Base-by-base conservation (phyloP, 2,888 invertebrate species). In the Halictus quadricinctus region DNA sequence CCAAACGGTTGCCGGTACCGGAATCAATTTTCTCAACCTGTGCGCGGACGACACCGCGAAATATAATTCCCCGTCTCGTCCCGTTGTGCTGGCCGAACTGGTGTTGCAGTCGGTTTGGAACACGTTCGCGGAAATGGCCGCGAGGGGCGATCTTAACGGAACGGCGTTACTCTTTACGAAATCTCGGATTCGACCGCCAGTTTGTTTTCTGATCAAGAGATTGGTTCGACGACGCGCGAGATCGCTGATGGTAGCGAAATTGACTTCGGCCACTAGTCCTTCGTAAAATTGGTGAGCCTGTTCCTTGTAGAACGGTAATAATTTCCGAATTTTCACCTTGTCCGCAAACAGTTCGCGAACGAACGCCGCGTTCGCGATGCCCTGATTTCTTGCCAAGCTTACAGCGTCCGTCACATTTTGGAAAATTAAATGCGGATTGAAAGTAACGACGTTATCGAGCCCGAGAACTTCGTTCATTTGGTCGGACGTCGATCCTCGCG, bases 381-480 rank as follows among this genome's bases (percentile, higher is more conserved):
- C 97, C n/a, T 96, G 96, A 77, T 96, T 96, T 50, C 96, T 95
- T 0, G 96, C 95, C 48, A 96, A 95, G 87, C 97, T 96, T 50
- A 98, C 97, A 0, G 97, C 97, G 91, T 98, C 98, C 0, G 98
- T 97, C 36, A 98, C 97, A 92, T 98, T 98, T 93, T 97, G 97
- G 90, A 98, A 96, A 0, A 98, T 97, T 90, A 98, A 96, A 93
- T 98, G 98, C 0, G 98, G 98, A 94, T 98, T 98, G 92, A 98
- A 98, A 0, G 98, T 97, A 0, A 98, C 97, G 96, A 98, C 97
- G 88, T 98, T 98, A 92, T 98, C 98, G 25, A 98, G 95, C 90
- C 97, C 96, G 0, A 98, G 95, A 18, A 98, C 96, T 92, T 98
- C 98, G 92, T 98, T 98, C 97, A 98, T 98, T 95, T 98, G 98